These are phyloP conservation scores for Dascillus cervinus DNA, from an alignment of 2,888 invertebrate genomes.

Conservation along the genomic window DNA sequence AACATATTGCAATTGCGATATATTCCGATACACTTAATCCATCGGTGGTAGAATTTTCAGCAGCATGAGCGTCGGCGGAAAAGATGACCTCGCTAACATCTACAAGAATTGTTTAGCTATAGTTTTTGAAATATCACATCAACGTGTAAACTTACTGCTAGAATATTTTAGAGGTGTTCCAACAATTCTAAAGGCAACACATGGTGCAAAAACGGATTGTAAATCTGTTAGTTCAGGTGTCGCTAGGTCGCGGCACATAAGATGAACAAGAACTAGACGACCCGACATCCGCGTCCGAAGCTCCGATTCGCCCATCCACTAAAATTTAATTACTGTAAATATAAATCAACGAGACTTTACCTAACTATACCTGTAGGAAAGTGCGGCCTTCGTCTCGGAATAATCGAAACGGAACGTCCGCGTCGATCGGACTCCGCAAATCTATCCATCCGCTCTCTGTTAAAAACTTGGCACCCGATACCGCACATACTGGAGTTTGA, in stretches of 20 bases:
- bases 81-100: constrained; percentile 77
- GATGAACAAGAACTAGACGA: constrained; percentile 68
- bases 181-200: constrained; percentile 78
- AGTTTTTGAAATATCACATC: not conserved
- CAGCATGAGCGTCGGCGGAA: constrained; percentile 56
- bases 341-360: not conserved
- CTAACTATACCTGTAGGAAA: constrained; percentile 62
- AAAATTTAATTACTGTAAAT: constrained; percentile 26
- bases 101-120: too few species aligned
- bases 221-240: constrained; percentile 33
- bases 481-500: constrained; percentile 74
- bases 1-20: constrained; percentile 75
- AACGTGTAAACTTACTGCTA: constrained; percentile 46
- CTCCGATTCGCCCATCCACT: constrained; percentile 82
- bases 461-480: constrained; percentile 77
- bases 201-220: constrained; percentile 69
- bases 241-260: constrained; percentile 69
- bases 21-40: constrained; percentile 70
- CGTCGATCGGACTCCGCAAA: constrained; percentile 65
- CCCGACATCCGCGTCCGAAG: constrained; percentile 71
- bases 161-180: constrained; percentile 65
- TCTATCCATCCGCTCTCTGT: constrained; percentile 74
- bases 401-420: constrained; percentile 73
- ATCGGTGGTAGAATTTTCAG: constrained; percentile 44
- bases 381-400: constrained; percentile 76